These are phyloP conservation scores for Stomatorhinus walkeri DNA, from an alignment of 2,797 vertebrate genomes.

Conservation along the genomic window DNA sequence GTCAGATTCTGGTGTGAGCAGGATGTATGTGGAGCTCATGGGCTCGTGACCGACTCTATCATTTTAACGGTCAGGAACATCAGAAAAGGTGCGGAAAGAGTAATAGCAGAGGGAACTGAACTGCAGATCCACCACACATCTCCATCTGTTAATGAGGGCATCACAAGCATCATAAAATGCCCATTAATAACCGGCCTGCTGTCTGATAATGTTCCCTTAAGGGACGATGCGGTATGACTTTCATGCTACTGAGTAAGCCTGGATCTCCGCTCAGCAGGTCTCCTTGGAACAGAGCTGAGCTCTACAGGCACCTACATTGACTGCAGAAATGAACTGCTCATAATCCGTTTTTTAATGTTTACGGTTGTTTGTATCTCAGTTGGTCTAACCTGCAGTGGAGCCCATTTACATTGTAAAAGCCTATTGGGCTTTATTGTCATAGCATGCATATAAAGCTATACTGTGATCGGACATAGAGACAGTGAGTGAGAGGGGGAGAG, in stretches of 20 bases:
- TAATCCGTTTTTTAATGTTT: background rate
- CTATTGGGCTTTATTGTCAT: background rate
- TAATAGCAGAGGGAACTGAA: background rate
- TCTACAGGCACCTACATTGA: background rate
- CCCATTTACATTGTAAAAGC: background rate
- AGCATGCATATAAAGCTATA: background rate
- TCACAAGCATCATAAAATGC: background rate
- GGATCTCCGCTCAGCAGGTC: background rate
- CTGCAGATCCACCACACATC: background rate
- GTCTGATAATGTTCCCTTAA: background rate
- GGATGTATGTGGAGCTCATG: background rate
- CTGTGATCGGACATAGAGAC: background rate
- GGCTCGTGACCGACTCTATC: background rate
- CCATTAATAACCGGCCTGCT: background rate
- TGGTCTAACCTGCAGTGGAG: background rate
- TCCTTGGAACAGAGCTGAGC: background rate
- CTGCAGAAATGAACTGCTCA: background rate
- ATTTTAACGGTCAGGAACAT: background rate
- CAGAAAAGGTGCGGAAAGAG: background rate
- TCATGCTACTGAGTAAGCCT: background rate
- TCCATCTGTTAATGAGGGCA: constrained; percentile 19
- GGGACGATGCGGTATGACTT: background rate
- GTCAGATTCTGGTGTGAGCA: background rate
- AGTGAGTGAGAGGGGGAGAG: background rate
- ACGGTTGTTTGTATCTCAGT: background rate